Percentiles rank a stretch among this genome's conserved stretches.
These are phyloP conservation scores for Aramus guarauna DNA, from an alignment of 2,113 vertebrate species.

Conservation along the genomic window DNA sequence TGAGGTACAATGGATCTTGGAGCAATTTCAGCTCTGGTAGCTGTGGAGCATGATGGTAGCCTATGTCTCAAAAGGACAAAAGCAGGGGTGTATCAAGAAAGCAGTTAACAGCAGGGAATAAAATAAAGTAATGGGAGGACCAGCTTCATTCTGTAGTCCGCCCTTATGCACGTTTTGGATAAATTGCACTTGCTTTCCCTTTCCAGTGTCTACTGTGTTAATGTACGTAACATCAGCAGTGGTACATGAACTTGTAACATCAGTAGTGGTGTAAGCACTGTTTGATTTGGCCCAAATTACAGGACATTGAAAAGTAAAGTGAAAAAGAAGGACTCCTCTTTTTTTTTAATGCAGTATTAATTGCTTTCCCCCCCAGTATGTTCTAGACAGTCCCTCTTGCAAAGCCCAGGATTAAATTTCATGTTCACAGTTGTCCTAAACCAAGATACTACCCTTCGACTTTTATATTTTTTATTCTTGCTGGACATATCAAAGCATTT, in stretches of 20 bases:
- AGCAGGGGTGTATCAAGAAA: not conserved
- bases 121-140: not conserved
- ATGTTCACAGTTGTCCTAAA: conserved; percentile 71
- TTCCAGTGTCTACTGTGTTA: conserved; percentile 20
- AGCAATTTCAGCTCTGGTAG: not conserved
- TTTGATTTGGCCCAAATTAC: conserved; percentile 58
- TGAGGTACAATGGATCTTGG: not conserved
- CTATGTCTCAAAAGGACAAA: not conserved
- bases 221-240: not conserved
- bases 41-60: not conserved
- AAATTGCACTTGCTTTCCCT: conserved; percentile 30
- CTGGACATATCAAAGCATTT: conserved; percentile 78
- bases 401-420: conserved; percentile 59
- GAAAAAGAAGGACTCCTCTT: conserved; percentile 36
- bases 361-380: not conserved
- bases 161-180: not conserved
- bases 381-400: conserved; percentile 34
- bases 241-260: conserved; percentile 31
- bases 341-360: conserved; percentile 2
- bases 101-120: not conserved
- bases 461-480: conserved; percentile 62
- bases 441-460: conserved; percentile 53
- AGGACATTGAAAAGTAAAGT: conserved; percentile 4
- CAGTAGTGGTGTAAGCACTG: conserved; percentile 45
- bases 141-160: not conserved